Conservation (phyloP, 1,140 invertebrate genomes). For the Antheraea mylitta region DNA sequence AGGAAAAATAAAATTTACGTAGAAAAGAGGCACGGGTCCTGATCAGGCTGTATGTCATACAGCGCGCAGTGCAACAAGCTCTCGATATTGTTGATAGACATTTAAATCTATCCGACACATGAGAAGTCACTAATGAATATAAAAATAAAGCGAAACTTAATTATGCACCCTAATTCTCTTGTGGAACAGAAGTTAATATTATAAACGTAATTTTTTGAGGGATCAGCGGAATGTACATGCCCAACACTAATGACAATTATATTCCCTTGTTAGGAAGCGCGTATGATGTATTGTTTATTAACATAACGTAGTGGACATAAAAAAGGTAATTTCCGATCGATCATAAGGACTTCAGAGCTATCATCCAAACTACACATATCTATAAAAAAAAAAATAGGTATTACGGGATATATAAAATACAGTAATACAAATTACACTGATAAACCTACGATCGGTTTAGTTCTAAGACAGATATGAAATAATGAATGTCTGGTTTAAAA, state of each 20-base stretch:
- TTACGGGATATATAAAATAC: slow-evolving; percentile 13
- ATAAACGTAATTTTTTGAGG: slow-evolving; percentile 41
- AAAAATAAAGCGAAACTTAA: slow-evolving; percentile 69
- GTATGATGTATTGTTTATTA: slow-evolving; percentile 63
- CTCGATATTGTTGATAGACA: slow-evolving; percentile 39
- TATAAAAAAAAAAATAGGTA: slow-evolving; percentile 35
- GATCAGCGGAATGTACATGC: slow-evolving; percentile 74
- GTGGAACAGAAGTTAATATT: slow-evolving; percentile 45
- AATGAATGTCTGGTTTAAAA: not conserved
- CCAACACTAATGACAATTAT: slow-evolving; percentile 73
- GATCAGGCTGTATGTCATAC: slow-evolving; percentile 4
- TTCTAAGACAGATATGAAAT: not conserved
- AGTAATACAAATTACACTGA: slow-evolving; percentile 3
- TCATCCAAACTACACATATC: slow-evolving; percentile 64
- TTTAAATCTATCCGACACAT: slow-evolving; percentile 48
- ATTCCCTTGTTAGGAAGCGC: slow-evolving; percentile 76
- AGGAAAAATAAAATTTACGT: slow-evolving; percentile 22
- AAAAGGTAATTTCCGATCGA: slow-evolving; percentile 52
- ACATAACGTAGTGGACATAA: slow-evolving; percentile 57
- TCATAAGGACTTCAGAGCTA: slow-evolving; percentile 48
- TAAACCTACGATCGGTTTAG: not conserved
- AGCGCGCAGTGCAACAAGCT: slow-evolving; percentile 37
- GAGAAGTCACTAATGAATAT: slow-evolving; percentile 63
- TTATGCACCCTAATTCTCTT: slow-evolving; percentile 72
- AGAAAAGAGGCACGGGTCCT: slow-evolving; percentile 10